Evolutionary conservation across 2,888 invertebrate genomes (phyloP).

Genomic region (Andricus curvator): DNA sequence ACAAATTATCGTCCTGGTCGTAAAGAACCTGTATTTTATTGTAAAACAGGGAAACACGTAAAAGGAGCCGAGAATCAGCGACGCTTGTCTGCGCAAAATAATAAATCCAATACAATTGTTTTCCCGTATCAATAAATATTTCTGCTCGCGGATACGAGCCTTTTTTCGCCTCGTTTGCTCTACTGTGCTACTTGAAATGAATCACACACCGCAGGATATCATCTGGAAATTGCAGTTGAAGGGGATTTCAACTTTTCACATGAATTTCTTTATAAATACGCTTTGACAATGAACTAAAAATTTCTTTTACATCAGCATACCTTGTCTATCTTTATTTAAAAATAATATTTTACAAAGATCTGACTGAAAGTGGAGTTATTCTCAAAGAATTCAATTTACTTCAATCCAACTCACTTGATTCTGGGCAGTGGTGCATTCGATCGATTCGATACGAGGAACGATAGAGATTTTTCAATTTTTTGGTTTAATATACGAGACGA

Average conservation of each 20-base stretch:
- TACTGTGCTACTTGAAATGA: slow-evolving; percentile 52
- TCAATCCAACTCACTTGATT: no score
- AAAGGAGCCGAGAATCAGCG: background rate
- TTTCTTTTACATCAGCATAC: no score
- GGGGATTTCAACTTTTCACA: background rate
- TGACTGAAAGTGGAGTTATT: no score
- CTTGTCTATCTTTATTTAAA: no score
- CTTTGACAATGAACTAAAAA: no score
- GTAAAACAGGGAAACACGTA: background rate
- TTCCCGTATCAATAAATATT: slow-evolving; percentile 65
- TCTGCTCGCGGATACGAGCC: slow-evolving; percentile 56
- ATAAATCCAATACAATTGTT: slow-evolving; percentile 66
- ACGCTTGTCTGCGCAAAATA: slow-evolving; percentile 55
- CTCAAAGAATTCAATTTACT: no score
- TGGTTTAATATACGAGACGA: no score
- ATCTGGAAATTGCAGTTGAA: background rate
- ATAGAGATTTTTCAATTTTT: no score
- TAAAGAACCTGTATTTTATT: slow-evolving; percentile 25
- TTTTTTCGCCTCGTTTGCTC: slow-evolving; percentile 53
- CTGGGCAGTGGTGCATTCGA: no score
- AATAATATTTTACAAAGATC: no score
- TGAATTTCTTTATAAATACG: background rate
- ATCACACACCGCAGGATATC: slow-evolving; percentile 58
- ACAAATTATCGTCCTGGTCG: slow-evolving; percentile 10
- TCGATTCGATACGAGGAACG: no score